Percentiles rank a stretch among this genome's conserved stretches.
phyloP scores from a whole-genome alignment of 2,113 vertebrate genomes.

The Salvelinus namaycush region DNA sequence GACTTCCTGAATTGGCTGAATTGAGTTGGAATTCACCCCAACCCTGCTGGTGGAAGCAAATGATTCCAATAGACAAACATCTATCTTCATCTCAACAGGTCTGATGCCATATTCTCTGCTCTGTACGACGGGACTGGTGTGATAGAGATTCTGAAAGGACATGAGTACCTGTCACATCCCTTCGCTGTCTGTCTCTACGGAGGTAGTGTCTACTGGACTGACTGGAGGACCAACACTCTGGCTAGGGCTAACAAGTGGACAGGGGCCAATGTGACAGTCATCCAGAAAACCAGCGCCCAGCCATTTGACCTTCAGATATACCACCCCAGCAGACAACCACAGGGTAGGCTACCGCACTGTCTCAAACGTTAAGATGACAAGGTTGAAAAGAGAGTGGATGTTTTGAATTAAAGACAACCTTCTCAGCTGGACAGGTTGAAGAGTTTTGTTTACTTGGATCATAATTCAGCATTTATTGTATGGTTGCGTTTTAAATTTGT shows the following conservation, averaged over 20 bases:
- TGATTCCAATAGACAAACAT: neutral
- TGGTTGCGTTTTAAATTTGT: neutral
- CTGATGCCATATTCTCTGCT: conserved; percentile 89
- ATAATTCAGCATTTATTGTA: neutral
- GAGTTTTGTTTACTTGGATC: conserved; percentile 4
- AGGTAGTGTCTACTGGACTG: conserved; percentile 88
- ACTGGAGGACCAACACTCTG: conserved; percentile 88
- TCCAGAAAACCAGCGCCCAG: conserved; percentile 89
- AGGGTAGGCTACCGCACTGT: conserved; percentile 65
- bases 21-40: too few relatives aligned
- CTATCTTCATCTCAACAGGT: conserved; percentile 68
- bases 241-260: conserved; percentile 90
- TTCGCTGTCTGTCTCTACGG: conserved; percentile 87
- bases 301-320: conserved; percentile 88
- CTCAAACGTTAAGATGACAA: too few relatives aligned
- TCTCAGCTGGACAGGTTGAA: neutral
- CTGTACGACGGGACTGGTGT: conserved; percentile 82
- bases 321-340: conserved; percentile 86
- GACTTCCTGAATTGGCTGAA: too few relatives aligned
- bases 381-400: too few relatives aligned
- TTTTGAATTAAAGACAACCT: too few relatives aligned
- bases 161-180: conserved; percentile 89
- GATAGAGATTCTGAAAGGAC: conserved; percentile 86
- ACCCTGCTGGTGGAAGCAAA: too few relatives aligned
- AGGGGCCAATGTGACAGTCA: conserved; percentile 86